phyloP scores from a whole-genome alignment of 2,113 vertebrate genomes.

The Lampris megalopsis region DNA sequence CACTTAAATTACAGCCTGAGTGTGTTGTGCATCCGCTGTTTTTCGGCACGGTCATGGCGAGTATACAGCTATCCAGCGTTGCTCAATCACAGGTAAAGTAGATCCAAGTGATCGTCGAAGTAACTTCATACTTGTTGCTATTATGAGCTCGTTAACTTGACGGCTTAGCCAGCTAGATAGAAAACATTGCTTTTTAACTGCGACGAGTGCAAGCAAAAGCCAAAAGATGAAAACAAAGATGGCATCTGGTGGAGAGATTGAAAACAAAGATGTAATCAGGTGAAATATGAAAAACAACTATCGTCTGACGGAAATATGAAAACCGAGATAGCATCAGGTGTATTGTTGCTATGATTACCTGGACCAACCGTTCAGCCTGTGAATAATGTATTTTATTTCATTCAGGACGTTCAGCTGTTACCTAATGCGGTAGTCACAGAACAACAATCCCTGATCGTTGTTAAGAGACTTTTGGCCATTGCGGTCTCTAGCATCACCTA shows the following conservation, averaged over 20 bases:
- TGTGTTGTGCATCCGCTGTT: not conserved
- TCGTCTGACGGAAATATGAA: not conserved
- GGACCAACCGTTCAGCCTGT: not conserved
- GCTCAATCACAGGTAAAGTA: constrained; percentile 63
- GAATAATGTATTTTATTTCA: constrained; percentile 21
- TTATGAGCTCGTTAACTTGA: too few species aligned
- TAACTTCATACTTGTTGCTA: too few species aligned
- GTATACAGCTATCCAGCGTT: constrained; percentile 59
- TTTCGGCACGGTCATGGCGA: constrained; percentile 63
- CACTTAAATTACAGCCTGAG: too few species aligned
- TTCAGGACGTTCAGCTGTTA: constrained; percentile 83
- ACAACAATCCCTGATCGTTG: constrained; percentile 89
- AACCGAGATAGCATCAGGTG: not conserved
- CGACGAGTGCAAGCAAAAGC: not conserved
- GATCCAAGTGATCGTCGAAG: not conserved
- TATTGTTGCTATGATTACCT: not conserved
- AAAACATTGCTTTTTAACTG: not conserved
- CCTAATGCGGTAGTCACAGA: constrained; percentile 87
- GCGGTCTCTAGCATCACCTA: constrained; percentile 95
- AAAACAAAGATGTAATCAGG: not conserved
- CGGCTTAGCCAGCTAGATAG: too few species aligned
- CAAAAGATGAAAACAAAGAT: not conserved
- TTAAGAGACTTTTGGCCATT: constrained; percentile 95
- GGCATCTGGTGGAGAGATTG: not conserved
- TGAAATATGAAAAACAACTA: not conserved